Base-by-base conservation (phyloP, 2,888 invertebrate genomes). In the Platycheirus rosarum region DNA sequence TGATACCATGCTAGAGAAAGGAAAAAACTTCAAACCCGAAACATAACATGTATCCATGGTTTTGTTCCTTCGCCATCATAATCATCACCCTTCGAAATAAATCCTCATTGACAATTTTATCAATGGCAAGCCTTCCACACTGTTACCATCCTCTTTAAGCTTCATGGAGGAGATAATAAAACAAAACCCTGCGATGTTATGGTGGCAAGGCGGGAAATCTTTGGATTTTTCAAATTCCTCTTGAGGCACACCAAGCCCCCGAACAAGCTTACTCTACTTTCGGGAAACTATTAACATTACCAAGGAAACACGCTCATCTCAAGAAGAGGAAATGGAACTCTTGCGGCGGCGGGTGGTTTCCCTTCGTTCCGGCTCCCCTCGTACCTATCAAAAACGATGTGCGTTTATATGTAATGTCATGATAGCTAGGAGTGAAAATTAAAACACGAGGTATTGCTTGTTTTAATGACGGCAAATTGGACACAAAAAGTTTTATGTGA, bases 201-300 rank as follows among this genome's bases (percentile, higher is more conserved):
- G 18, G 37, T n/a, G 1, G 20, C 0, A 55, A 40, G 20, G 20
- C 8, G 8, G 23, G 40, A 37, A 37, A 37, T 57, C 40, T 57
- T 14, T 57, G 14, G 26, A 57, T 57, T 23, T 57, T 57, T 23
- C 4, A 57, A 57, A 57, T 57, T 51, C 40, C 40, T 42, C 26
- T 11, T 26, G n/a, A 26, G 65, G 49, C 49, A 42, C 8, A 42
- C 63, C 63, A n/a, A 35, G 37, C 40, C 65, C n/a, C 51, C 9
- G n/a, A 4, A 57, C 14, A 35, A 48, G 63, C 48, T 65, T 65
- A 66, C n/a, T 11, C 37, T 20, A 14, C 9, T 23, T 37, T 35
- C 51, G n/a, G n/a, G n/a, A n/a, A 66, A 66, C 65, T 51, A 66
- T 66, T 66, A 66, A 66, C 40, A 66, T 66, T 26, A 40, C 23